Evolutionary conservation across 1,140 invertebrate genomes (phyloP).

Genomic region (Metaphire vulgaris): DNA sequence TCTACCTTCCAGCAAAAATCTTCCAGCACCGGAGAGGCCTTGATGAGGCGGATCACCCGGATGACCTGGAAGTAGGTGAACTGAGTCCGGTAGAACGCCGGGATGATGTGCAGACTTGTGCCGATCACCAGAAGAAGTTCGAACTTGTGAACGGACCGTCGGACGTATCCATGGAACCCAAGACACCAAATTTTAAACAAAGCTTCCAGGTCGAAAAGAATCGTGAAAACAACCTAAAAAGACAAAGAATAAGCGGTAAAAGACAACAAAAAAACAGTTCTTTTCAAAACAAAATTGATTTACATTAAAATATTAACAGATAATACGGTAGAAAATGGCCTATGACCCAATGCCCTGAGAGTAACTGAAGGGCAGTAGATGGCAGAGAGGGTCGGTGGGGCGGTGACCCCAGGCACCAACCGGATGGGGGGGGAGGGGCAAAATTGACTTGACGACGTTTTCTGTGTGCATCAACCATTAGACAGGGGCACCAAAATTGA

Average conservation of each 20-base stretch:
- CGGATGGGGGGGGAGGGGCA: no score
- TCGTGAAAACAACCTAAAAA: constrained; percentile 73
- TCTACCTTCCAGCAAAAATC: constrained; percentile 92
- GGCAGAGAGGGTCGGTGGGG: no score
- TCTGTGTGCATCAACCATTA: no score
- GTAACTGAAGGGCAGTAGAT: no score
- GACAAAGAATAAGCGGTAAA: constrained; percentile 20
- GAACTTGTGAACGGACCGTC: constrained; percentile 96
- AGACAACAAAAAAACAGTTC: constrained; percentile 13
- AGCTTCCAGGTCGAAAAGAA: constrained; percentile 89
- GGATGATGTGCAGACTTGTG: constrained; percentile 91
- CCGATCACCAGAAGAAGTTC: constrained; percentile 87
- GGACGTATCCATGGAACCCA: constrained; percentile 86
- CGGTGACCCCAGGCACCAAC: no score
- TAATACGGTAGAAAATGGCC: no score
- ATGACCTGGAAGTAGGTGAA: constrained; percentile 96
- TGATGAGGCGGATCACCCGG: constrained; percentile 88
- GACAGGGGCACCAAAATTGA: no score
- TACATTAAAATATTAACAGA: no score
- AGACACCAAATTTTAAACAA: constrained; percentile 97
- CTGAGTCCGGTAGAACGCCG: constrained; percentile 76
- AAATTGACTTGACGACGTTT: no score
- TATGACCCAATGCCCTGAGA: no score
- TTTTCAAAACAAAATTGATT: no score
- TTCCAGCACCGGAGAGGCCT: constrained; percentile 96